phyloP scores from a whole-genome alignment of 2,888 invertebrate species.

The Nebria salina region DNA sequence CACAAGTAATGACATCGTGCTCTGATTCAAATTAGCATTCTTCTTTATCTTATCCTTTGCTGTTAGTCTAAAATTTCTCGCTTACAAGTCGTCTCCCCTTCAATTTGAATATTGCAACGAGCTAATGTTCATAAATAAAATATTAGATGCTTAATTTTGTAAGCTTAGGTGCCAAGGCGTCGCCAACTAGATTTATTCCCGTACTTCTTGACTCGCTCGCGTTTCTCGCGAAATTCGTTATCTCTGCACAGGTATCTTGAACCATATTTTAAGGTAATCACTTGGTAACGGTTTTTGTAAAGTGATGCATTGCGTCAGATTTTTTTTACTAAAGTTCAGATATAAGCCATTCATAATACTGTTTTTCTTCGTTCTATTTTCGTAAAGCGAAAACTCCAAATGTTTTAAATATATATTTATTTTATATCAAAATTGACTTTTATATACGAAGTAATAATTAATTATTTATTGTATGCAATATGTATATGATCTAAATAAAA shows the following conservation, averaged over 20 bases:
- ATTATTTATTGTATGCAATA: no score
- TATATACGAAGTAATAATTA: no score
- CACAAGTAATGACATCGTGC: constrained; percentile 42
- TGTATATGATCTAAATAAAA: no score
- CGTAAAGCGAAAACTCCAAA: neutral
- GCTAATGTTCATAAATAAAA: constrained; percentile 43
- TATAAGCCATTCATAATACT: neutral
- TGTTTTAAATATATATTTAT: no score
- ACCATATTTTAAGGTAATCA: constrained; percentile 22
- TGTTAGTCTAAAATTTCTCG: constrained; percentile 19
- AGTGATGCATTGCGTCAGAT: neutral
- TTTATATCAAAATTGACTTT: no score
- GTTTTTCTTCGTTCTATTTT: neutral
- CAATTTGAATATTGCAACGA: constrained; percentile 43
- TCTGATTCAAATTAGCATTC: constrained; percentile 43
- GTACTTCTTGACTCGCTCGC: constrained; percentile 18
- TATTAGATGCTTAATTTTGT: constrained; percentile 37
- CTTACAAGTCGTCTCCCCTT: neutral
- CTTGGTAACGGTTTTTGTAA: neutral
- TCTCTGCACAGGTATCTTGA: constrained; percentile 9
- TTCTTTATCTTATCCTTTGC: constrained; percentile 25
- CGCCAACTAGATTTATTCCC: constrained; percentile 28
- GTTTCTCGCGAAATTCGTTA: constrained; percentile 23
- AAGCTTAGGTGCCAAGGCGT: constrained; percentile 12
- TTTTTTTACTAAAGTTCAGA: neutral